Evolutionary conservation across 64 coral and sea anemone genomes (phyloP), one percentile per base, ranked within the genome.

Genomic region (Montipora cactus): DNA sequence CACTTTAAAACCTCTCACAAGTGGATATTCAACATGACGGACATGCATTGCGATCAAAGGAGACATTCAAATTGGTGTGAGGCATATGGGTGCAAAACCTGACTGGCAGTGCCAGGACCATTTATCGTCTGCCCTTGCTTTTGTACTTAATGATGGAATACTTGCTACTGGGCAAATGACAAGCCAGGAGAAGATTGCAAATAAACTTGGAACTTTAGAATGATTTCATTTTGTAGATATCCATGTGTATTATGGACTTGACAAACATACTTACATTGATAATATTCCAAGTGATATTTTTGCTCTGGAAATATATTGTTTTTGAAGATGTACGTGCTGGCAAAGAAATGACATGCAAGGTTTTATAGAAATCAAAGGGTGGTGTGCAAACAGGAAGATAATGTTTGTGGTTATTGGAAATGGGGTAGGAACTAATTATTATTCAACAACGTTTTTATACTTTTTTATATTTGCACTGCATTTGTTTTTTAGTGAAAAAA

Each of bases 1-100:
- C 47, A 95, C 95, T 48, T 91, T 99, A 44, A 99, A 99, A 25
- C 98, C 98, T 25, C 71, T 94, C 14, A 69, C 84, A 21, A 72
- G 82, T 72, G 66, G 44, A 1, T 86, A 86, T 72, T 86, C 64
- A 72, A 48, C 76, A 11, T 86, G 68, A 66, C 45, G 22, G 21
- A 71, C 8, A 64, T 16, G 14, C 9, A 4, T 57, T 8, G 61
- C 16, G 14, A 1, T 72, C 16, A 20, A 71, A 47, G 45, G 45
- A 71, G n/a, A 46, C 11, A 47, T 49, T 49, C 9, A 71, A 71
- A 44, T 85, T 73, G 67, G 18, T 57, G 19, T 11, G 8, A 80
- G 7, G 23, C 22, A 37, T 0, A 14, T n/a, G 1, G 68, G 5
- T 71, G 68, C 5, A 71, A 71, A 78, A 78, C 4, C 44, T 13